A percentile compares a stretch with the other conserved stretches of the same genome.
These are phyloP conservation scores for Limosa lapponica DNA, from an alignment of 2,797 vertebrate species.

Conservation along the genomic window DNA sequence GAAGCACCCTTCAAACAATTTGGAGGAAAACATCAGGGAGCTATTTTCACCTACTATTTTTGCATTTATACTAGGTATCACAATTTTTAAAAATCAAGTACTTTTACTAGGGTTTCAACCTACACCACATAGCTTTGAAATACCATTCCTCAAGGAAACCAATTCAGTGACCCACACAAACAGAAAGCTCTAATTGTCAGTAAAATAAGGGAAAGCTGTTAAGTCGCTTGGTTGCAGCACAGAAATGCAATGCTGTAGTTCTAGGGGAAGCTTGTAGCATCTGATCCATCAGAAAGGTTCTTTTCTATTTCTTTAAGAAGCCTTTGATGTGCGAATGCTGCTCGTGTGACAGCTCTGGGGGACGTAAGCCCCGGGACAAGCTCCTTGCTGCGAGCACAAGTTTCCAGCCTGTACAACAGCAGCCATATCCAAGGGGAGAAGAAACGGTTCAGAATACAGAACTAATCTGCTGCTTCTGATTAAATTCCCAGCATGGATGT, in stretches of 20 bases:
- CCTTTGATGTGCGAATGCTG: background rate
- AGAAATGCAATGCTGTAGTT: background rate
- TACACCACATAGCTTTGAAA: background rate
- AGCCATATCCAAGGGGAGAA: background rate
- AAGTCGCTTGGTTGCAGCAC: background rate
- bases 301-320: background rate
- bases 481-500: slow-evolving; percentile 43
- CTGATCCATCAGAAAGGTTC: background rate
- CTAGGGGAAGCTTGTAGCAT: background rate
- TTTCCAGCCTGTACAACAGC: background rate
- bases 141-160: background rate
- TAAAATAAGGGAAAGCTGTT: background rate
- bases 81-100: background rate
- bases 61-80: background rate
- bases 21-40: background rate
- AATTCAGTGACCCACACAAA: background rate
- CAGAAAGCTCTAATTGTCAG: background rate
- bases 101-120: background rate
- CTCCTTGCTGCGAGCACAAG: background rate
- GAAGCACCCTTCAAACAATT: background rate
- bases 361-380: background rate
- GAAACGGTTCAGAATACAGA: background rate
- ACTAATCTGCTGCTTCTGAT: slow-evolving; percentile 33
- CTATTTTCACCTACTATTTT: background rate
- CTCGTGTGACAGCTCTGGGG: background rate